Conservation (phyloP, 2,113 vertebrate genomes). For the Tetrao urogallus region DNA sequence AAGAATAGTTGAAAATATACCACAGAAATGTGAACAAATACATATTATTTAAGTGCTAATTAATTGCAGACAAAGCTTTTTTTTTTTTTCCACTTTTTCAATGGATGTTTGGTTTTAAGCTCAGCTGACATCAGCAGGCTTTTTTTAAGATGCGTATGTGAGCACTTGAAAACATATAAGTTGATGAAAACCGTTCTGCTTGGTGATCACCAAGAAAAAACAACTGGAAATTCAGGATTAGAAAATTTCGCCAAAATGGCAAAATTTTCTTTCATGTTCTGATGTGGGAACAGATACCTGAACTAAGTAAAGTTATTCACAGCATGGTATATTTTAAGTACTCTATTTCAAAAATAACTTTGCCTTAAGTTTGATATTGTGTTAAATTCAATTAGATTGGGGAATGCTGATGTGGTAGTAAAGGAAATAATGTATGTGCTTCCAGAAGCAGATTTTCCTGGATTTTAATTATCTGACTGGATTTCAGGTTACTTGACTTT, state of each 20-base stretch:
- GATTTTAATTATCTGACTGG: not conserved
- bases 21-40: not conserved
- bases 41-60: not conserved
- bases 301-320: not conserved
- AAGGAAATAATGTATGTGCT: not conserved
- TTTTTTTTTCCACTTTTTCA: not conserved
- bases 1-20: not conserved
- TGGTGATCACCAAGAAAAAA: not conserved
- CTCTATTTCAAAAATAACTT: not conserved
- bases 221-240: not conserved
- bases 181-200: rapidly evolving
- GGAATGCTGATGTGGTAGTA: not conserved
- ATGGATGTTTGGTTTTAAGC: not conserved
- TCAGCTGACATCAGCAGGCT: not conserved
- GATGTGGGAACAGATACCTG: not conserved
- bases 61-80: not conserved
- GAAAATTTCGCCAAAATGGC: not conserved
- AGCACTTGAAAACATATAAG: not conserved
- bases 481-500: not conserved
- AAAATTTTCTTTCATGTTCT: not conserved
- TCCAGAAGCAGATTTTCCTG: not conserved
- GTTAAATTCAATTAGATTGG: not conserved
- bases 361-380: not conserved
- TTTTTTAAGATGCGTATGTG: rapidly evolving
- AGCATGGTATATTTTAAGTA: not conserved